These are phyloP conservation scores for Darevskia nairensis DNA, from an alignment of 2,797 vertebrate species.

Conservation along the genomic window DNA sequence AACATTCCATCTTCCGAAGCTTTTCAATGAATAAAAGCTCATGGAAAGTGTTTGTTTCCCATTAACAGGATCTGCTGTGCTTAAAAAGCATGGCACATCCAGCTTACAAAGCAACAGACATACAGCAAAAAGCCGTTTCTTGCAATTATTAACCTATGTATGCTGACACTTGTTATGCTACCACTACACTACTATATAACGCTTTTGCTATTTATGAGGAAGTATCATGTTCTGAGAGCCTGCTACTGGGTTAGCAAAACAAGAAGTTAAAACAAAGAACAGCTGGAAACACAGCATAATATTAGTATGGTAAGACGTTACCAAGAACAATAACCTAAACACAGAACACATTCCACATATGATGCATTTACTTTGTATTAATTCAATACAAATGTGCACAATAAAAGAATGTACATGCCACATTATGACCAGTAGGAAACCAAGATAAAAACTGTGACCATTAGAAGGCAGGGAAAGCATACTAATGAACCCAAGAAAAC, in stretches of 20 bases:
- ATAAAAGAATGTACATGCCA: not conserved
- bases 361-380: not conserved
- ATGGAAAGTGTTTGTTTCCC: not conserved
- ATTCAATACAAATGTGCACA: not conserved
- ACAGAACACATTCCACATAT: conserved; percentile 6
- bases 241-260: not conserved
- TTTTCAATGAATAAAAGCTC: not conserved
- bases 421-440: not conserved
- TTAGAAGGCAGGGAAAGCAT: conserved; percentile 7
- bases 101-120: not conserved
- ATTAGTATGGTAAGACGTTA: not conserved
- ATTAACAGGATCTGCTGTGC: not conserved
- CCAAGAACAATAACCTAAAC: not conserved
- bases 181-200: conserved; percentile 29
- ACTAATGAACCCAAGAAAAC: conserved; percentile 42
- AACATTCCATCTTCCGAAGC: not conserved
- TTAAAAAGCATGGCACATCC: not conserved
- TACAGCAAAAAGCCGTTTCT: not conserved
- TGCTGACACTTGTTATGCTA: not conserved
- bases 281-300: not conserved
- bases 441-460: conserved; percentile 1
- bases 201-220: not conserved
- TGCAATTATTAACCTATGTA: not conserved
- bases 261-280: not conserved
- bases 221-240: not conserved